Conservation (phyloP, 2,113 vertebrate genomes). For the Saimiri boliviensis region DNA sequence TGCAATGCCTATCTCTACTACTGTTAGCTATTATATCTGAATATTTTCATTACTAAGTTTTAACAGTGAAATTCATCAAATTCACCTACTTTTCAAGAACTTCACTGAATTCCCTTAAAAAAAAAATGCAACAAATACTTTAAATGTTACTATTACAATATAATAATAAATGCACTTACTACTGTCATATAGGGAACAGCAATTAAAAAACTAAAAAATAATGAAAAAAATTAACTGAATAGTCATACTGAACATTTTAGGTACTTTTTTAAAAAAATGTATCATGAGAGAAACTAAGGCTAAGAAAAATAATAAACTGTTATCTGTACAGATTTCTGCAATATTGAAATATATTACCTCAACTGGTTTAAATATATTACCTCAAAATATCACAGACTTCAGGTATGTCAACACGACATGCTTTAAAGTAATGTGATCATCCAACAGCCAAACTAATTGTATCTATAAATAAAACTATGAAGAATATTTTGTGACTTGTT, state of each 20-base stretch:
- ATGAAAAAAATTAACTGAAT: not conserved
- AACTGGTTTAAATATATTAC: not conserved
- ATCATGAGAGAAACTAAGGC: not conserved
- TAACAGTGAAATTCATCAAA: constrained; percentile 20
- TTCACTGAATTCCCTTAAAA: not conserved
- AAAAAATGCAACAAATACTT: constrained; percentile 19
- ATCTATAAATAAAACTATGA: not conserved
- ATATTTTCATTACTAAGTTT: not conserved
- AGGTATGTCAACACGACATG: not conserved
- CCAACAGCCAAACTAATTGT: not conserved
- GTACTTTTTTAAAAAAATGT: not conserved
- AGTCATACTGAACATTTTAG: not conserved
- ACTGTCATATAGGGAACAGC: not conserved
- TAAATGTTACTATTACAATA: constrained; percentile 12
- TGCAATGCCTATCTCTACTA: not conserved
- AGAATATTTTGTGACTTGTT: not conserved
- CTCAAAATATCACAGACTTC: not conserved
- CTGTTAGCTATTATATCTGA: not conserved
- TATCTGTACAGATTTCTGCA: not conserved
- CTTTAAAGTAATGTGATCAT: not conserved
- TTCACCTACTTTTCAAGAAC: constrained; percentile 31
- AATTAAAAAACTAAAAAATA: not conserved
- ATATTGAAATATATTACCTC: not conserved
- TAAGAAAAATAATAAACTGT: not conserved
- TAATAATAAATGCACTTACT: not conserved